Evolutionary conservation across 92 coral and sea anemone species (phyloP), one percentile per base, ranked within the genome.

Genomic region (Montipora capitata): DNA sequence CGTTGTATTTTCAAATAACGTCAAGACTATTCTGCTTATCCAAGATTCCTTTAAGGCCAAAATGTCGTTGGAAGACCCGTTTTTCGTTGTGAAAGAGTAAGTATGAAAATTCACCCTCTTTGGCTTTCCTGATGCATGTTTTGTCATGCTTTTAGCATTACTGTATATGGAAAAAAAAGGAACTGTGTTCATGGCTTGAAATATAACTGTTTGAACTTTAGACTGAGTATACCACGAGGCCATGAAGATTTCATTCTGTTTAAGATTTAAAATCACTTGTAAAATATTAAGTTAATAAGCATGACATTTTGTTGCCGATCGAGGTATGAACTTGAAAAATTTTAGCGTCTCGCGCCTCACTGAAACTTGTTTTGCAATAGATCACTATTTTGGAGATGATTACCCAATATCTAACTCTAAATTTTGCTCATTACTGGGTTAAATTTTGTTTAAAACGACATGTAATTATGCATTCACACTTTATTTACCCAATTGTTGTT

Each of bases 31-130:
- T 48, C 59, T 83, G 39, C 48, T 44, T 45, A 58, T 58, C 61
- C 44, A 14, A 18, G 39, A 17, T 40, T 35, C 17, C 39, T 80
- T 80, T 68, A 4, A 11, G 7, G 1, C 54, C 27, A 61, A 56
- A 51, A 95, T 95, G 98, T 93, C 98, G 59, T 79, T 95, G 78
- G 98, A 95, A 80, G 98, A 95, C 74, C 98, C 98, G 42, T 95
- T 95, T 88, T 95, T 95, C 92, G 98, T 95, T 42, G 98, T 95
- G 12, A 89, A 86, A 76, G 95, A 92, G 98, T 95, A 81, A 91
- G 98, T 95, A 54, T 54, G 15, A 54, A 57, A 7, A 64, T 43
- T 35, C 74, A 42, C 58, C 63, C 40, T 68, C 64, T 79, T 35
- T 56, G 54, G 3, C 5, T 71, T 82, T 58, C 43, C 18, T 27